phyloP scores from a whole-genome alignment of 1,140 invertebrate genomes.

The Pomacea maculata region DNA sequence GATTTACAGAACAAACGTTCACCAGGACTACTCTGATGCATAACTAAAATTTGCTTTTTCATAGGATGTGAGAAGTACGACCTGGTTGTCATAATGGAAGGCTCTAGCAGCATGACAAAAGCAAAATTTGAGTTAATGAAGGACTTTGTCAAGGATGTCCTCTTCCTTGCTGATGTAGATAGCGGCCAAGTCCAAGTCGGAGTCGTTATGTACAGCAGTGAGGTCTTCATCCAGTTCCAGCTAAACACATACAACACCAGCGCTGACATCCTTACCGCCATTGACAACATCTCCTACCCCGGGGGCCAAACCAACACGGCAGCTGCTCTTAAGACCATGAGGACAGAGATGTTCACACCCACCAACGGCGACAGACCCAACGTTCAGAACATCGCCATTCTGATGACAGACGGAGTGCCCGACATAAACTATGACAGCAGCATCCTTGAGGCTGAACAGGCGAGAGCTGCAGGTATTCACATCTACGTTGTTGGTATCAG shows the following conservation, averaged over 20 bases:
- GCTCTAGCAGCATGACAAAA: constrained; percentile 50
- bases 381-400: constrained; percentile 46
- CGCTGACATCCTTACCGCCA: constrained; percentile 33
- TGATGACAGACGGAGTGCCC: constrained; percentile 50
- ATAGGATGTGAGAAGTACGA: too few species aligned
- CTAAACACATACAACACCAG: constrained; percentile 39
- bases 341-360: constrained; percentile 38
- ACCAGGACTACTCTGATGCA: too few species aligned
- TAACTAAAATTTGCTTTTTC: too few species aligned
- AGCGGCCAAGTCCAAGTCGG: constrained; percentile 37
- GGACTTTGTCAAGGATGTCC: constrained; percentile 45
- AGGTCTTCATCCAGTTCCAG: constrained; percentile 31
- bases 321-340: constrained; percentile 39
- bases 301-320: constrained; percentile 48
- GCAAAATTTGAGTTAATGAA: constrained; percentile 46
- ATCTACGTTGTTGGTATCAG: too few species aligned
- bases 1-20: too few species aligned
- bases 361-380: constrained; percentile 42
- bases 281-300: constrained; percentile 39
- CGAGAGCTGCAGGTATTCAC: too few species aligned
- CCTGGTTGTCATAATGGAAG: constrained; percentile 52
- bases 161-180: constrained; percentile 41
- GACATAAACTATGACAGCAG: constrained; percentile 46
- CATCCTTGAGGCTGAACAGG: constrained; percentile 40
- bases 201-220: constrained; percentile 44